Evolutionary conservation across 1,140 invertebrate genomes (phyloP).

Genomic region (Trichomalopsis sarcophagae): DNA sequence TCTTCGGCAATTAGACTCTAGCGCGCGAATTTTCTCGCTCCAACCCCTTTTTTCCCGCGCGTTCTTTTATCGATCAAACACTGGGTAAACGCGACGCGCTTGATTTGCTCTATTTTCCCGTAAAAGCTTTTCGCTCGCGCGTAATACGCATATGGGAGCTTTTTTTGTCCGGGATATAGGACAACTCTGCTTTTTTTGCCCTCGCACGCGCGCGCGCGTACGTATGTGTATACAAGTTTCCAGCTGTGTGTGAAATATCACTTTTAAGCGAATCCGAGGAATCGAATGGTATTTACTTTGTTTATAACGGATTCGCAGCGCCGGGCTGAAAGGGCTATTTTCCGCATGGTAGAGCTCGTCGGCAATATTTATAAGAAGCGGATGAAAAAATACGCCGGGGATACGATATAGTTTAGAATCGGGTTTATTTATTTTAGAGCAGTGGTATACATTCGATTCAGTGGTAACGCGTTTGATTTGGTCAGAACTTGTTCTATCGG

Average conservation of each 20-base stretch:
- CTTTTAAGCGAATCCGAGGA: neutral
- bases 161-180: neutral
- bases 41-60: neutral
- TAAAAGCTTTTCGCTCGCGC: conserved; percentile 29
- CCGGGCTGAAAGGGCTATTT: neutral
- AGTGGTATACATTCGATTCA: neutral
- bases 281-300: neutral
- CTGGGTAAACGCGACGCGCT: neutral
- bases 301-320: neutral
- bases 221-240: neutral
- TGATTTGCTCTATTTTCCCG: conserved; percentile 1
- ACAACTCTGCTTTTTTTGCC: neutral
- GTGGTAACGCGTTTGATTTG: neutral
- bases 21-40: neutral
- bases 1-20: conserved; percentile 9
- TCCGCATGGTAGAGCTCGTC: too few species aligned
- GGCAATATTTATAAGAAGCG: too few species aligned
- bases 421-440: neutral
- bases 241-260: neutral
- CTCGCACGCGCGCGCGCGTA: neutral
- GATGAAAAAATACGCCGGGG: too few species aligned
- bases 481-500: neutral
- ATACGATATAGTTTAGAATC: neutral
- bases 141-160: neutral
- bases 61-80: conserved; percentile 35